Conservation (phyloP, 2,888 invertebrate genomes). For the Diaphora mendica region DNA sequence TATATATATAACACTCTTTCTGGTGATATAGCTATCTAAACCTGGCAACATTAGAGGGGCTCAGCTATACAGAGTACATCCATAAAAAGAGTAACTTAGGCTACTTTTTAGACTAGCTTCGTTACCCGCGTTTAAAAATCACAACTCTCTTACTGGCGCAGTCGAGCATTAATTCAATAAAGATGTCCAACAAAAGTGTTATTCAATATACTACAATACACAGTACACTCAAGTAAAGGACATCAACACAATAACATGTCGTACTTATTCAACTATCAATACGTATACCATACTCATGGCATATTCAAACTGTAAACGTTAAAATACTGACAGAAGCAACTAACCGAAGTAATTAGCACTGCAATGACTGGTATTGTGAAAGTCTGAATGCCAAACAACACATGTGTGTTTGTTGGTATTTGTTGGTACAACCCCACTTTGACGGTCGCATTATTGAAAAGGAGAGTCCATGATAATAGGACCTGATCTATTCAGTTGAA, state of each 20-base stretch:
- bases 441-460: not conserved
- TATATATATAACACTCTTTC: too few species aligned
- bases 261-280: not conserved
- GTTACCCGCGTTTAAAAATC: too few species aligned
- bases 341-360: conserved; percentile 15
- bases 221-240: not conserved
- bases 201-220: not conserved
- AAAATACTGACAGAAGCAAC: not conserved
- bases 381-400: conserved; percentile 15
- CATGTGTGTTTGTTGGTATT: not conserved
- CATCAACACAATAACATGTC: not conserved
- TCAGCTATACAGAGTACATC: too few species aligned
- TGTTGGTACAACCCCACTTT: conserved; percentile 1
- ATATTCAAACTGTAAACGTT: not conserved
- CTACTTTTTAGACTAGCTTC: too few species aligned
- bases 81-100: too few species aligned
- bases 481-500: not conserved
- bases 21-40: too few species aligned
- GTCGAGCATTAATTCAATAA: not conserved
- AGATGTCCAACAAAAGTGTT: not conserved
- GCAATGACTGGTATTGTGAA: conserved; percentile 8
- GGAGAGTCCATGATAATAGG: not conserved
- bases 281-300: conserved; percentile 1
- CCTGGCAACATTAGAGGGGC: too few species aligned
- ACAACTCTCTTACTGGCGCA: not conserved